Evolutionary conservation across 2,888 invertebrate genomes (phyloP).

Genomic region (Dryomyza anilis): DNA sequence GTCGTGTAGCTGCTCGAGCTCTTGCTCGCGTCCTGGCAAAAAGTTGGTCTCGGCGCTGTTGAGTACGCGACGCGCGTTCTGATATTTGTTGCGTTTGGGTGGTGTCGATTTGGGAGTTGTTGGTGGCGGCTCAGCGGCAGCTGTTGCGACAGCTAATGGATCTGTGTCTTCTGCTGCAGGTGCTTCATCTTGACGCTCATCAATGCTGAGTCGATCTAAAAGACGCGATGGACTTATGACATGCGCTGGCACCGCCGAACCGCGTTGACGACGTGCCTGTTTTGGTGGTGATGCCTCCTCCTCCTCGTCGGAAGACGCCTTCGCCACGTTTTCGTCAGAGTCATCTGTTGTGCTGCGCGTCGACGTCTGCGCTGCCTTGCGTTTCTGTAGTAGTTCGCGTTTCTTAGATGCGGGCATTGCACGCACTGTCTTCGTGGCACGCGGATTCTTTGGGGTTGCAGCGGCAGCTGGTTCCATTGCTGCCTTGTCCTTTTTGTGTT

Average conservation of each 20-base stretch:
- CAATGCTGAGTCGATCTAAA: conserved; percentile 55
- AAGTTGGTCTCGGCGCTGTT: conserved; percentile 61
- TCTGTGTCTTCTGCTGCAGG: conserved; percentile 8
- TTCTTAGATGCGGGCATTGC: conserved; percentile 34
- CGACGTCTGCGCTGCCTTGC: conserved; percentile 10
- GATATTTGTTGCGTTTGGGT: conserved; percentile 53
- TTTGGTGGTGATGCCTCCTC: conserved; percentile 61
- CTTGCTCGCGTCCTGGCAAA: conserved; percentile 79
- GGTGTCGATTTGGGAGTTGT: conserved; percentile 8
- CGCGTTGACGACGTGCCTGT: conserved; percentile 43
- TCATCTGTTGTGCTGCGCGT: conserved; percentile 33
- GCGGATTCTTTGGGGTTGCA: conserved; percentile 46
- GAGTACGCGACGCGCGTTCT: conserved; percentile 57
- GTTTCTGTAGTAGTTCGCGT: conserved; percentile 30
- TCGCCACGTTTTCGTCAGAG: conserved; percentile 30
- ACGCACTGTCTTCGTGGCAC: conserved; percentile 40
- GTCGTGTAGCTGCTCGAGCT: conserved; percentile 70
- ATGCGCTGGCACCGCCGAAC: conserved; percentile 38
- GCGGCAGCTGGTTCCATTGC: conserved; percentile 13
- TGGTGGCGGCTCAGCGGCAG: background rate
- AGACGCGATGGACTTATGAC: conserved; percentile 55
- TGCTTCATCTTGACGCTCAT: conserved; percentile 31
- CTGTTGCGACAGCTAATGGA: too few relatives aligned
- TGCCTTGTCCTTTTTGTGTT: background rate
- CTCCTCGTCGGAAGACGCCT: too few relatives aligned